Conservation (phyloP, 2,797 vertebrate genomes). For the Australoheros facetus region DNA sequence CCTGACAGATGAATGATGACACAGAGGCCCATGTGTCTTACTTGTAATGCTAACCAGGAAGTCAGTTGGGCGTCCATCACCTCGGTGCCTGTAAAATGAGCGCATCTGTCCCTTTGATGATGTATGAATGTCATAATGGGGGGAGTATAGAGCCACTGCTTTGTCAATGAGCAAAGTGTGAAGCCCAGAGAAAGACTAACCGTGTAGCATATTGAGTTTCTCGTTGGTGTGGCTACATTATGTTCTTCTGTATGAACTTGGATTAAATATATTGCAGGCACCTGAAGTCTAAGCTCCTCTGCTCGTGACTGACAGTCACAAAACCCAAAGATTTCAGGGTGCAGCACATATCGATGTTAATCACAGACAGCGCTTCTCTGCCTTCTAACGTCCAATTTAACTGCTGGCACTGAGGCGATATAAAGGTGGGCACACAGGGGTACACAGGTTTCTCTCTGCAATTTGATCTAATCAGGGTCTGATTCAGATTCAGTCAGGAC, state of each 20-base stretch:
- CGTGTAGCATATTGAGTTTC: slow-evolving; percentile 9
- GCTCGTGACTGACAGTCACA: slow-evolving; percentile 19
- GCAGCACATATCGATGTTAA: slow-evolving; percentile 37
- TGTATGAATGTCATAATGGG: slow-evolving; percentile 34
- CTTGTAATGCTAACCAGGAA: slow-evolving; percentile 48
- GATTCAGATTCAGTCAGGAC: slow-evolving; percentile 69
- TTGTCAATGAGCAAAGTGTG: slow-evolving; percentile 37
- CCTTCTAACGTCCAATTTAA: slow-evolving; percentile 66
- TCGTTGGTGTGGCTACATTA: not conserved
- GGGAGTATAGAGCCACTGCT: slow-evolving; percentile 10
- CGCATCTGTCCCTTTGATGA: slow-evolving; percentile 23
- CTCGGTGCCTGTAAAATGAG: slow-evolving; percentile 21
- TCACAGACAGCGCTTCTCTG: slow-evolving; percentile 51
- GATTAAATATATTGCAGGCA: slow-evolving; percentile 49
- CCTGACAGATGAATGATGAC: slow-evolving; percentile 47
- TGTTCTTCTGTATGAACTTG: slow-evolving; percentile 7
- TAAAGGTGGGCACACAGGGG: slow-evolving; percentile 64
- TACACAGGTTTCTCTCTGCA: slow-evolving; percentile 67
- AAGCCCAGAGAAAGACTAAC: slow-evolving; percentile 5
- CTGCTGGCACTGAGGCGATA: slow-evolving; percentile 46
- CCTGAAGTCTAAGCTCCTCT: slow-evolving; percentile 25
- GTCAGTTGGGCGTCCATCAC: not conserved
- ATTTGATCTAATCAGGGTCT: slow-evolving; percentile 74
- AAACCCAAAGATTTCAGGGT: slow-evolving; percentile 33
- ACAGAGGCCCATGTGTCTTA: slow-evolving; percentile 14